These are phyloP conservation scores for Kryptolebias marmoratus DNA, from an alignment of 2,113 vertebrate species.

Conservation along the genomic window DNA sequence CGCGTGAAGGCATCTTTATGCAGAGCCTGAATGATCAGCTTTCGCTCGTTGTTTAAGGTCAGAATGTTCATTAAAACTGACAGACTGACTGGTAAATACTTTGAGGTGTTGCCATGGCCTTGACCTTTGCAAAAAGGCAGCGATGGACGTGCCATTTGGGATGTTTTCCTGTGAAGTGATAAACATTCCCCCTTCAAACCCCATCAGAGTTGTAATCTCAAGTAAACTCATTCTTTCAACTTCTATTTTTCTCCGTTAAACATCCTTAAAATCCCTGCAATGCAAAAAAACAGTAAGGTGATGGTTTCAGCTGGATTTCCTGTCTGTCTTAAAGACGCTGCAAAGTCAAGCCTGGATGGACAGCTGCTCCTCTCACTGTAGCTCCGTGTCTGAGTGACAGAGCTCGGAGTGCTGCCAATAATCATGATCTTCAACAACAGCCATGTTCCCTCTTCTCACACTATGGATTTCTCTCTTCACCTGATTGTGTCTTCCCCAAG, in stretches of 20 bases:
- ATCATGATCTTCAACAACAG: constrained; percentile 29
- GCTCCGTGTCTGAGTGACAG: constrained; percentile 32
- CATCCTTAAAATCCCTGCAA: background rate
- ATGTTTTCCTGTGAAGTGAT: constrained; percentile 45
- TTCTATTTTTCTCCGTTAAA: background rate
- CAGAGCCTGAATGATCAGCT: constrained; percentile 66
- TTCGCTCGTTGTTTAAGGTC: constrained; percentile 78
- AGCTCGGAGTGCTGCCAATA: constrained; percentile 54
- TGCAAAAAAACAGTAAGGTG: background rate
- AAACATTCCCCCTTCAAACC: constrained; percentile 60
- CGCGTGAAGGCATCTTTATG: constrained; percentile 45
- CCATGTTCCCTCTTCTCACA: constrained; percentile 40
- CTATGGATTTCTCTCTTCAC: constrained; percentile 37
- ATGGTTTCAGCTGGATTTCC: background rate
- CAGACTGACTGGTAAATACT: constrained; percentile 63
- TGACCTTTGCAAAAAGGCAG: constrained; percentile 78
- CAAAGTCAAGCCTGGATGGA: constrained; percentile 27
- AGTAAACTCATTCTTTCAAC: constrained; percentile 14
- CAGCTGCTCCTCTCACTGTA: constrained; percentile 47
- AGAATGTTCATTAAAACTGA: constrained; percentile 80
- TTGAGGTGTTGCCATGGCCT: constrained; percentile 61
- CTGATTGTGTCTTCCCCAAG: constrained; percentile 37
- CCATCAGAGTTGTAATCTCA: constrained; percentile 67
- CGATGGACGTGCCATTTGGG: constrained; percentile 65
- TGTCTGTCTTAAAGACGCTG: constrained; percentile 2